A percentile compares a stretch with the other conserved stretches of the same genome.
Evolutionary conservation across 2,888 invertebrate species (phyloP).

Genomic region (Lacanobia oleracea): DNA sequence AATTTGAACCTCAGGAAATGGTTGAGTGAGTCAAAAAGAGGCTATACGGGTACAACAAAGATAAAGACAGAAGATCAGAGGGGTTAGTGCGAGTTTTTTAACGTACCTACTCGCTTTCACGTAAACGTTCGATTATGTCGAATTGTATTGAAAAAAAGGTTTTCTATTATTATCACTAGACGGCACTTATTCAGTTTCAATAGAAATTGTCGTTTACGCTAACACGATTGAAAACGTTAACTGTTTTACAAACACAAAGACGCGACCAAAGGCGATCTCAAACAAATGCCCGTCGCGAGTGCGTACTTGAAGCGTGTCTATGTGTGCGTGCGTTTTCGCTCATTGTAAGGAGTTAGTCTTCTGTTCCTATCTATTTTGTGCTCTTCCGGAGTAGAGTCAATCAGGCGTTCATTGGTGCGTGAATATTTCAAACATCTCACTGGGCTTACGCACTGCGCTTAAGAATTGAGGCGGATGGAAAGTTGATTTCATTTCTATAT

Average conservation of each 20-base stretch:
- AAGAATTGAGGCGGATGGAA: background rate
- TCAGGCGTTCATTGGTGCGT: conserved; percentile 55
- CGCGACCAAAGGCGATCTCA: too few relatives aligned
- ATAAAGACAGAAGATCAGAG: background rate
- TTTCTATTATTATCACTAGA: too few relatives aligned
- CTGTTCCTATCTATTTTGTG: background rate
- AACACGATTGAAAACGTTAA: too few relatives aligned
- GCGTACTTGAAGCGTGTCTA: background rate
- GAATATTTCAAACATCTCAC: conserved; percentile 56
- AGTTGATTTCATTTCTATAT: background rate
- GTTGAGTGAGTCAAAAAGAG: conserved; percentile 44
- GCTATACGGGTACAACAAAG: background rate
- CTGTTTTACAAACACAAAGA: too few relatives aligned
- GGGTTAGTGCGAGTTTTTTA: too few relatives aligned
- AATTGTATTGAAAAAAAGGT: too few relatives aligned
- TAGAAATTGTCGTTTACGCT: too few relatives aligned
- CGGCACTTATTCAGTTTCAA: too few relatives aligned
- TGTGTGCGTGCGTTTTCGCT: background rate
- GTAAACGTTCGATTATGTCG: too few relatives aligned
- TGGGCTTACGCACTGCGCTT: conserved; percentile 40
- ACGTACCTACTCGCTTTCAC: too few relatives aligned
- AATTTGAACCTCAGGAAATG: conserved; percentile 48
- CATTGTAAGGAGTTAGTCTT: background rate
- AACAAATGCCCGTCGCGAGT: too few relatives aligned
- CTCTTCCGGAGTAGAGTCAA: conserved; percentile 53